Evolutionary conservation across 2,113 vertebrate genomes (phyloP), one percentile per base, ranked within the genome.

Genomic region (Scopus umbretta): DNA sequence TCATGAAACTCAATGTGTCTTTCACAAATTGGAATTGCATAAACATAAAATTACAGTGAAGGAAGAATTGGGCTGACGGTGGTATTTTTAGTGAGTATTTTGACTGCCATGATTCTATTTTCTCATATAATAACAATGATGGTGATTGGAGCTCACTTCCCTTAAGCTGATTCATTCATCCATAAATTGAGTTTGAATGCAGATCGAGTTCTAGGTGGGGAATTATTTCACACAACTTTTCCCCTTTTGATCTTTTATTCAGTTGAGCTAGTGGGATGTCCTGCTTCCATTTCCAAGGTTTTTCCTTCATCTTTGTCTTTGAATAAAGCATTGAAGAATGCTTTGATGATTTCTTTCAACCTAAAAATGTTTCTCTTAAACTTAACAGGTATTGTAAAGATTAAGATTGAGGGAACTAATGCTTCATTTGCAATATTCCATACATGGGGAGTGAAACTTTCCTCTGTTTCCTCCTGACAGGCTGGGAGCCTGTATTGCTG

Each of bases 241-340:
- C 49, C 38, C 29, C 21, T 73, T 79, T 86, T 95, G 67, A 95
- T 94, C 80, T 94, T 96, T 92, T 92, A 92, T 92, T 96, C 78
- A 88, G 1, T 8, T 68, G 61, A 80, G 47, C 38, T 91, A 34
- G 36, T 92, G 55, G 74, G 74, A 81, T 59, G 23, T n/a, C 50
- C 62, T 72, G 52, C 58, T 92, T 89, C 55, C 23, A 21, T 67
- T 93, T 94, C 65, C 61, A 87, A 91, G 85, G 29, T 43, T 79
- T 92, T 75, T 47, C 27, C 86, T 96, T 96, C 81, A 71, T 81
- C 62, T 81, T 53, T 86, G 78, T 40, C 63, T 95, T 85, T 52
- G 25, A 90, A 72, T 58, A 52, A 47, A 92, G 52, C 50, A 29
- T 29, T 63, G 43, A 65, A 93, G 47, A 90, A 75, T 53, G 50